Base-by-base conservation (phyloP, 2,888 invertebrate species). In the Papilio demoleus region DNA sequence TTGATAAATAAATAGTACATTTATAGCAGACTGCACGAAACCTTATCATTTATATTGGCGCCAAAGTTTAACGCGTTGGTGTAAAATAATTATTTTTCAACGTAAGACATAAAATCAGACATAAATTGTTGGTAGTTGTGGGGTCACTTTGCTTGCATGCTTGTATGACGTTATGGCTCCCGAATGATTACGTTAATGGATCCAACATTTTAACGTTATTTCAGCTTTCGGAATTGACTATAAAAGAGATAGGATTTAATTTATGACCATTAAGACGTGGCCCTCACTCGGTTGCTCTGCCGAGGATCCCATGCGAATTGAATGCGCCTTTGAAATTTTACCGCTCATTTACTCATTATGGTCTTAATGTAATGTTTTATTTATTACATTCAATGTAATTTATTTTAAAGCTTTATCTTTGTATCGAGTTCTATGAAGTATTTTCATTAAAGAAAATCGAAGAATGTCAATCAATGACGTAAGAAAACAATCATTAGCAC, bases 151-250 rank as follows among this genome's bases (percentile, higher is more conserved):
- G 82, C 84, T 86, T 81, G 87, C 87, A 88, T 90, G 87, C 83
- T 81, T 76, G 79, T 83, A 84, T 88, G 86, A 86, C 86, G 84
- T 88, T 87, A 88, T 83, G 80, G 83, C 87, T 86, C 79, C 87
- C 79, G 84, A 86, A 88, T 88, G 86, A 88, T 89, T 86, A 87
- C 86, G 81, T 83, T 91, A 91, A 90, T 90, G 90, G 89, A 86
- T 81, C 76, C 81, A 81, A 78, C 80, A 77, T 85, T 86, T 88
- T 88, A 88, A 90, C 85, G 88, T 87, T 85, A 85, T 83, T 77
- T 83, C 84, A 85, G 82, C 87, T 86, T 83, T 88, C 82, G 78
- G 82, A 88, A 86, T 86, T 81, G 87, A 83, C 89, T 83, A 88
- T 90, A 88, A 91, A 90, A 79, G 81, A 88, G 89, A 90, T 90